phyloP scores from a whole-genome alignment of 2,888 invertebrate genomes.

The Papilio protenor region DNA sequence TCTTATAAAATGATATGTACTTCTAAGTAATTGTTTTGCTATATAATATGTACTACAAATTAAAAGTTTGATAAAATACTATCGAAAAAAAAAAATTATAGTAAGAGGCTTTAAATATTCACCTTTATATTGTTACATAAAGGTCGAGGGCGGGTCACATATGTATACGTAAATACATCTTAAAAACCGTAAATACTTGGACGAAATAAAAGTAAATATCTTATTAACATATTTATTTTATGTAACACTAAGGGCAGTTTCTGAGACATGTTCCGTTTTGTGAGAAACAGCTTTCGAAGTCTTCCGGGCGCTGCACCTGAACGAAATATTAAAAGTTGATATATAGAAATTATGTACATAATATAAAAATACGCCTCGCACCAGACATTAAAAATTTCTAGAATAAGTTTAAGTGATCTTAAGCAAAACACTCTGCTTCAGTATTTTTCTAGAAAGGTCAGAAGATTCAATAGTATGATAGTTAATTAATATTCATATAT shows the following conservation, averaged over 20 bases:
- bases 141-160: too few relatives aligned
- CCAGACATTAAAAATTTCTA: too few relatives aligned
- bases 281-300: slow-evolving; percentile 7
- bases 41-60: neutral
- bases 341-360: neutral
- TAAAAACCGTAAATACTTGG: too few relatives aligned
- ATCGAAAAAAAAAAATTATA: too few relatives aligned
- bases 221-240: neutral
- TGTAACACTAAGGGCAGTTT: neutral
- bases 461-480: too few relatives aligned
- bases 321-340: slow-evolving; percentile 29
- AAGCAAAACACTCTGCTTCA: too few relatives aligned
- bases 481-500: too few relatives aligned
- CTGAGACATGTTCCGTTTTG: neutral
- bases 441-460: too few relatives aligned
- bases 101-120: neutral
- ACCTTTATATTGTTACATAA: neutral
- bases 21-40: neutral
- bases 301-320: neutral
- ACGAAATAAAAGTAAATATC: neutral
- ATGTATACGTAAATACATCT: too few relatives aligned
- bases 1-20: neutral
- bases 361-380: neutral
- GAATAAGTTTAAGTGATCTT: too few relatives aligned
- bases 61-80: neutral